Conservation (phyloP, 2,888 invertebrate species). For the Drosophila bunnanda region DNA sequence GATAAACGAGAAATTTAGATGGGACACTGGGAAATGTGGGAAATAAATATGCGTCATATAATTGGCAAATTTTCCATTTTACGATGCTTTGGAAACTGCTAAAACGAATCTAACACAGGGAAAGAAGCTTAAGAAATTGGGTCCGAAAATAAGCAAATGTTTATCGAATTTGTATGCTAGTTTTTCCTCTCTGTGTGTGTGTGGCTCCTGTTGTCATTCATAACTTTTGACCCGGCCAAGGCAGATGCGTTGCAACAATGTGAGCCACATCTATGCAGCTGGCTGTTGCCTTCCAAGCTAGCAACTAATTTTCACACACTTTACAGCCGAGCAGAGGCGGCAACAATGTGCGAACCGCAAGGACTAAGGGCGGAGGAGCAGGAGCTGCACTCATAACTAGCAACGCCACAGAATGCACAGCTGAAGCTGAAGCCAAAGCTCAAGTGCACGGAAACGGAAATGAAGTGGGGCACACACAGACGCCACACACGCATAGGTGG, state of each 20-base stretch:
- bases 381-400: slow-evolving; percentile 16
- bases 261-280: slow-evolving; percentile 29
- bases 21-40: not conserved
- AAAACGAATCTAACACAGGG: not conserved
- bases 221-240: not conserved
- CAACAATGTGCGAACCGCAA: slow-evolving; percentile 31
- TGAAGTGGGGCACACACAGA: slow-evolving; percentile 24
- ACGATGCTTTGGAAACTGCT: not conserved
- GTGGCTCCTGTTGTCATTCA: not conserved
- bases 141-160: not conserved
- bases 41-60: slow-evolving; percentile 29
- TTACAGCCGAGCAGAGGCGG: slow-evolving; percentile 46
- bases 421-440: slow-evolving; percentile 1
- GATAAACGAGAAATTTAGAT: slow-evolving; percentile 14
- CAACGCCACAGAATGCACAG: not conserved
- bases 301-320: slow-evolving; percentile 66
- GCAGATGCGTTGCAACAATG: slow-evolving; percentile 54
- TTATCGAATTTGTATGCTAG: not conserved
- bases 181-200: not conserved
- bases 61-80: slow-evolving; percentile 12
- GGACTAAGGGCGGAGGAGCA: not conserved
- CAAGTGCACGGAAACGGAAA: slow-evolving; percentile 43
- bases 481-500: not conserved
- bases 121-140: accelerated
- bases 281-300: not conserved